Conservation (phyloP, 2,113 vertebrate genomes). For the Salminus brasiliensis region DNA sequence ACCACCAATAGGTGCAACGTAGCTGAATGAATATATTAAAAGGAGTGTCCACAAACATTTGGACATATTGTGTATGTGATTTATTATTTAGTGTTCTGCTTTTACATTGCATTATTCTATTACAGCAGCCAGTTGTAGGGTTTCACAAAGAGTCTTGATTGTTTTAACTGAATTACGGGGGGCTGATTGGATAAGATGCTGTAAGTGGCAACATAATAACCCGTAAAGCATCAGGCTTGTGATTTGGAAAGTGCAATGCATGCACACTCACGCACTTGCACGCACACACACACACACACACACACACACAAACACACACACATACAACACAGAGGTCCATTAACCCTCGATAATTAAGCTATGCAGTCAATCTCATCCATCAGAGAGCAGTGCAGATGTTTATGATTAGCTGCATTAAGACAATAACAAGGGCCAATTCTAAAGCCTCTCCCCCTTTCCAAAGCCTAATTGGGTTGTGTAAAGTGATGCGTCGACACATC, state of each 20-base stretch:
- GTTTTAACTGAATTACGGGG: neutral
- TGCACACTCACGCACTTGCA: constrained; percentile 28
- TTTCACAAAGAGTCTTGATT: neutral
- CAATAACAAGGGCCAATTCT: constrained; percentile 10
- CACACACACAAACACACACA: constrained; percentile 7
- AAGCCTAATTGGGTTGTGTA: neutral
- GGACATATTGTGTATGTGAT: too few species aligned
- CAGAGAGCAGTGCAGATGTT: constrained; percentile 14
- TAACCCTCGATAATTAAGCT: constrained; percentile 11
- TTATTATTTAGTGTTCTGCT: neutral
- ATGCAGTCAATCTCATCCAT: constrained; percentile 14
- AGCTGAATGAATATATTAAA: too few species aligned
- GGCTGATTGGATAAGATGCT: neutral
- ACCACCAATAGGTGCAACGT: too few species aligned
- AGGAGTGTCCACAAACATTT: too few species aligned
- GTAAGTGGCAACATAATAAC: constrained; percentile 2
- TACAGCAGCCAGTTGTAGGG: neutral
- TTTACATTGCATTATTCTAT: neutral
- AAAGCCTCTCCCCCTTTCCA: neutral
- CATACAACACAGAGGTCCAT: neutral
- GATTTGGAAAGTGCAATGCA: constrained; percentile 36
- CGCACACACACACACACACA: neutral
- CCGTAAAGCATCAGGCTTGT: constrained; percentile 2
- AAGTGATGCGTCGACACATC: neutral
- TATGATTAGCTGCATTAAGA: constrained; percentile 21